Percentiles rank a stretch among this genome's conserved stretches.
Conservation (phyloP, 2,888 invertebrate genomes). For the Gymnoscelis rufifasciata region DNA sequence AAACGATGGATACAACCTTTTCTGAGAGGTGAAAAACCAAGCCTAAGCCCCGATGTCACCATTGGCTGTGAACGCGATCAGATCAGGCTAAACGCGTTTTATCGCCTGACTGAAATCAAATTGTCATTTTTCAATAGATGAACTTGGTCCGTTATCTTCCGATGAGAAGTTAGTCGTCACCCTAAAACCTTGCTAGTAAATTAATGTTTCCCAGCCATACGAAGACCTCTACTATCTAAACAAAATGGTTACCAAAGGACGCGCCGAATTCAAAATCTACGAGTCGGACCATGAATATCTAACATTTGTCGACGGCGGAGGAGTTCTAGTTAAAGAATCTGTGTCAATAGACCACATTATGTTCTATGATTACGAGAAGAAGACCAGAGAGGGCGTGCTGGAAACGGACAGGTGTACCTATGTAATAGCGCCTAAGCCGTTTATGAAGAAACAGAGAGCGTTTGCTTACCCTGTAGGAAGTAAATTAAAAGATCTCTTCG, state of each 20-base stretch:
- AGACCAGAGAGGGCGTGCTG: conserved; percentile 73
- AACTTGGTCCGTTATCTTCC: too few relatives aligned
- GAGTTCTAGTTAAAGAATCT: conserved; percentile 82
- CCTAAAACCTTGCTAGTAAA: neutral
- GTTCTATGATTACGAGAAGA: conserved; percentile 83
- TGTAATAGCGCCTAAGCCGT: conserved; percentile 84
- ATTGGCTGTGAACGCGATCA: too few relatives aligned
- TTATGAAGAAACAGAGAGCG: conserved; percentile 82
- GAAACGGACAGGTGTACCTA: conserved; percentile 86
- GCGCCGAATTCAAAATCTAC: conserved; percentile 58
- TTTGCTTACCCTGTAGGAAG: conserved; percentile 85
- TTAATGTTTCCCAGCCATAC: conserved; percentile 44
- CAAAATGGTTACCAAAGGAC: conserved; percentile 60
- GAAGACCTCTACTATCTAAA: conserved; percentile 62
- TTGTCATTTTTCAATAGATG: too few relatives aligned
- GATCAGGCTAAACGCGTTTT: too few relatives aligned
- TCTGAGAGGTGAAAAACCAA: too few relatives aligned
- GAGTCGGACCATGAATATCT: conserved; percentile 45
- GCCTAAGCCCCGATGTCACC: too few relatives aligned
- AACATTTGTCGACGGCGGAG: conserved; percentile 50
- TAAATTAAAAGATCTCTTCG: conserved; percentile 79
- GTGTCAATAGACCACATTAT: conserved; percentile 84
- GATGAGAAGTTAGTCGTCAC: too few relatives aligned
- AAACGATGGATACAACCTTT: too few relatives aligned
- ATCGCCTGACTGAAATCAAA: too few relatives aligned